Base-by-base conservation (phyloP, 2,797 vertebrate genomes). In the Adelosebastes latens region DNA sequence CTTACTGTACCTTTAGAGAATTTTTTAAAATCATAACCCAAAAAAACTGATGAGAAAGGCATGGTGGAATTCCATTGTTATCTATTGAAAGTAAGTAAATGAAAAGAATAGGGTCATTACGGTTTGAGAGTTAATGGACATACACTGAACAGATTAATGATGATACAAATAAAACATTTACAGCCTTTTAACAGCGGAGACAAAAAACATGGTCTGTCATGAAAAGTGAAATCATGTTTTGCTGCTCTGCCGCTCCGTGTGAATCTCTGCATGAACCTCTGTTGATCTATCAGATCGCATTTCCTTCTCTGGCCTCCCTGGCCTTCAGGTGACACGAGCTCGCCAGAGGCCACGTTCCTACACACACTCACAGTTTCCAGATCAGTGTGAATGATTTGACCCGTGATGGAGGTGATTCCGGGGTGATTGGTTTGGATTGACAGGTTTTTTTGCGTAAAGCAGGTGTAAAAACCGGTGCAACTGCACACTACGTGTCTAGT, bases 221-320 rank as follows among this genome's bases (percentile, higher is more conserved):
- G 39, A 42, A 82, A 59, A 24, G 14, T 34, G 10, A 64, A 69
- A 66, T 63, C 65, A 66, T 80, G 46, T 86, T 80, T 82, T 73
- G 29, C 56, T 46, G 22, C 29, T 67, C 31, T 46, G 52, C 58
- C 18, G 74, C 46, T 56, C 63, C 61, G 68, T 72, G 64, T 83
- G 77, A 87, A 77, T 81, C 67, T 71, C 65, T 65, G 82, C n/a
- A n/a, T 64, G 83, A 77, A 53, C 58, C 63, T 36, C 31, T 84
- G 72, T 73, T 77, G 77, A 83, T 75, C 36, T 64, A 27, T 66
- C 61, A 34, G 31, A 59, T 55, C 14, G 2, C 29, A 14, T 71
- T 72, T 39, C 56, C 66, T 20, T 29, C 67, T 80, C 70, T 11
- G 34, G 39, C 27, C 8, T 56, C 75, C 20, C 66, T 59, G 52